Evolutionary conservation across 64 coral and sea anemone species (phyloP).

Genomic region (Porites australiensis): DNA sequence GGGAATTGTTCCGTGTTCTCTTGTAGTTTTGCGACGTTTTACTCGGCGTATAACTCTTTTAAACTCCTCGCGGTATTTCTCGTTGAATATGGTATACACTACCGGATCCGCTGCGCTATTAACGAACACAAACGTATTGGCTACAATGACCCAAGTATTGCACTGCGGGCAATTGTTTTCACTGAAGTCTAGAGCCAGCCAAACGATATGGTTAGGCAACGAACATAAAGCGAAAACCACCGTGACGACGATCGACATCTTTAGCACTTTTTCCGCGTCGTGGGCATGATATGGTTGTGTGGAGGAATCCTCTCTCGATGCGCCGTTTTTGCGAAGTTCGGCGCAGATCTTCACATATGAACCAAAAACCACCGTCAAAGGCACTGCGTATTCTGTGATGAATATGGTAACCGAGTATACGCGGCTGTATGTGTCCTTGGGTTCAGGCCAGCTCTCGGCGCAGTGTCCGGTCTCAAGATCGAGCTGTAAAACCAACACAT

Average conservation of each 20-base stretch:
- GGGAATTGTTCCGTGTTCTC: background rate
- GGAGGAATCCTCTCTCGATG: background rate
- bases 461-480: slow-evolving; percentile 56
- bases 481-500: slow-evolving; percentile 65
- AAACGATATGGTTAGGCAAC: slow-evolving; percentile 84
- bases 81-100: slow-evolving; percentile 81
- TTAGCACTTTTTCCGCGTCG: slow-evolving; percentile 80
- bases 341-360: slow-evolving; percentile 79
- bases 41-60: slow-evolving; percentile 22
- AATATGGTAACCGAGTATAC: slow-evolving; percentile 79
- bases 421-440: slow-evolving; percentile 24
- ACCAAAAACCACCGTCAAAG: slow-evolving; percentile 72
- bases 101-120: slow-evolving; percentile 84
- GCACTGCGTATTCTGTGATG: slow-evolving; percentile 67
- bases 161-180: slow-evolving; percentile 44
- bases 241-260: slow-evolving; percentile 73
- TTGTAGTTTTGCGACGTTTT: background rate
- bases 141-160: slow-evolving; percentile 71
- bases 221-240: slow-evolving; percentile 80
- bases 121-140: slow-evolving; percentile 83
- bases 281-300: slow-evolving; percentile 12
- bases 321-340: slow-evolving; percentile 35
- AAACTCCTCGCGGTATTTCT: slow-evolving; percentile 84
- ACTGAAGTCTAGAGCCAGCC: slow-evolving; percentile 75
- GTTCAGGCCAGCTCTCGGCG: slow-evolving; percentile 78